phyloP scores from a whole-genome alignment of 2,888 invertebrate species.

The Leptogaster cylindrica region DNA sequence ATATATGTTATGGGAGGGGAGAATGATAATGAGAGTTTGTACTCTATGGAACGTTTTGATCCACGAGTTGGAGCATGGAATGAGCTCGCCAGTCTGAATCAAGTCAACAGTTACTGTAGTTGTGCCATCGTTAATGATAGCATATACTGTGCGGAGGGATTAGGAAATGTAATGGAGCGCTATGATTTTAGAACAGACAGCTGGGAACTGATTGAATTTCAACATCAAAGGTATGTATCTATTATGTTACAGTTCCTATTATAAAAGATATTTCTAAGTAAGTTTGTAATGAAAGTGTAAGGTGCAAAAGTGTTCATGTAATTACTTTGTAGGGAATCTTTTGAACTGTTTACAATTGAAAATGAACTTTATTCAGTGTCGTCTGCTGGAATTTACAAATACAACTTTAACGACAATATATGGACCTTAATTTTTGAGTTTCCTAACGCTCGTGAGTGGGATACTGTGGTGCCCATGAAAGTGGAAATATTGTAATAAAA shows the following conservation, averaged over 20 bases:
- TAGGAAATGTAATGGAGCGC: constrained; percentile 54
- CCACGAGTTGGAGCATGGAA: constrained; percentile 53
- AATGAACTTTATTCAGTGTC: constrained; percentile 53
- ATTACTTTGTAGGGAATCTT: constrained; percentile 50
- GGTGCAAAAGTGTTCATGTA: too few relatives aligned
- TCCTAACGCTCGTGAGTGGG: constrained; percentile 52
- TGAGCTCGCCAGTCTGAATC: constrained; percentile 50
- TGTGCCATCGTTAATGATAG: constrained; percentile 51
- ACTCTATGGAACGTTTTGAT: constrained; percentile 53
- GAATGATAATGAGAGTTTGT: constrained; percentile 52
- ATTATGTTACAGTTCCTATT: not conserved
- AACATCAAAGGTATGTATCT: constrained; percentile 49
- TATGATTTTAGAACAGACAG: constrained; percentile 52
- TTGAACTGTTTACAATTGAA: constrained; percentile 53
- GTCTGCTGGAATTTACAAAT: constrained; percentile 52
- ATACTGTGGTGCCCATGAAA: constrained; percentile 53
- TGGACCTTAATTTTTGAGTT: constrained; percentile 52
- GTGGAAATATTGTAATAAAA: constrained; percentile 43
- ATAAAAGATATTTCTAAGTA: too few relatives aligned
- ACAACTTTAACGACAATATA: constrained; percentile 49
- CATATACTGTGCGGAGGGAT: constrained; percentile 54
- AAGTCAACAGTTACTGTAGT: constrained; percentile 54
- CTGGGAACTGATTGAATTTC: constrained; percentile 54
- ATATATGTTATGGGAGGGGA: constrained; percentile 56
- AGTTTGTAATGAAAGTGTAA: too few relatives aligned